Conservation (phyloP, 64 coral and sea anemone genomes). For the Montipora sp. region DNA sequence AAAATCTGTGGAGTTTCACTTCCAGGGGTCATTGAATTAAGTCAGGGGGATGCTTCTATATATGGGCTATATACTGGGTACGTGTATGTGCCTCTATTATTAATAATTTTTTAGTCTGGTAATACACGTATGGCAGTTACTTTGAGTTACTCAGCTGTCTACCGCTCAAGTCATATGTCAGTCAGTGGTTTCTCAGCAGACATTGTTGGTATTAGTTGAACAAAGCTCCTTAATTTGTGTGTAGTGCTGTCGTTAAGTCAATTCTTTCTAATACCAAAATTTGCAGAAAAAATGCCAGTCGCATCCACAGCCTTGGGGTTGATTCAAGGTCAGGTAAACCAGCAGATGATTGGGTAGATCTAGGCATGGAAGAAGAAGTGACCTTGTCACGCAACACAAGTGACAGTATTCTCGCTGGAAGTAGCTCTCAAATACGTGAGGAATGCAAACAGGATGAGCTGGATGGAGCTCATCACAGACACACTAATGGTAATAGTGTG, state of each 20-base stretch:
- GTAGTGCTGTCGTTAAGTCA: not conserved
- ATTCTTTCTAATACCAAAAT: not conserved
- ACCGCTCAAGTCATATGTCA: too few species aligned
- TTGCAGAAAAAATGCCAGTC: constrained; percentile 63
- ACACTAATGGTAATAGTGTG: not conserved
- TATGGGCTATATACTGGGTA: too few species aligned
- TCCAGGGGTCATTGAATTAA: too few species aligned
- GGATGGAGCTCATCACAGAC: not conserved
- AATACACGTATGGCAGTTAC: too few species aligned
- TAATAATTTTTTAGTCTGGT: too few species aligned
- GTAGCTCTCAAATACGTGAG: not conserved
- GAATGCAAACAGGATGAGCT: not conserved
- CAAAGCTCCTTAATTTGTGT: not conserved
- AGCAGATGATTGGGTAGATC: constrained; percentile 60
- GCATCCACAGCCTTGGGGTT: not conserved
- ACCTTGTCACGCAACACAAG: not conserved
- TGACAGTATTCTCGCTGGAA: not conserved
- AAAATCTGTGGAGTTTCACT: too few species aligned
- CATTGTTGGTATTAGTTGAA: not conserved
- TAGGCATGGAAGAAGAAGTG: constrained; percentile 7
- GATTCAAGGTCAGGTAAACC: not conserved
- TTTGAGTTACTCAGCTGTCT: too few species aligned
- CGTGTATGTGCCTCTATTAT: too few species aligned
- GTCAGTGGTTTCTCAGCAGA: too few species aligned
- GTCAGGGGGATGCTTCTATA: too few species aligned